Conservation (phyloP, 1,140 invertebrate species). For the Drusus annulatus region DNA sequence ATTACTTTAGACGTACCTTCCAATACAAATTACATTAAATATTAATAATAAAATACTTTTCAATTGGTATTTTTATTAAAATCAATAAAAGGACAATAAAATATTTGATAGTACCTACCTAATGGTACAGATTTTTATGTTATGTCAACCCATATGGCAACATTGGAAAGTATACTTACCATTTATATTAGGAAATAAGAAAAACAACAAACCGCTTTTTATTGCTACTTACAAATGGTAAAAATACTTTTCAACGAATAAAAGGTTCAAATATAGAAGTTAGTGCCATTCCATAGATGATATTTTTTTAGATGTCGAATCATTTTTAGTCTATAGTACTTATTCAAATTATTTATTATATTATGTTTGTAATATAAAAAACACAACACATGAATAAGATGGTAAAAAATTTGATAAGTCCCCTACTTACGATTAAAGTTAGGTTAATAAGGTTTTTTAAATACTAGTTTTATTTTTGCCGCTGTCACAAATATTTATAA, state of each 20-base stretch:
- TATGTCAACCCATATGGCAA: too few species aligned
- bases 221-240: conserved; percentile 3
- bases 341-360: conserved; percentile 12
- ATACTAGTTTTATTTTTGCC: background rate
- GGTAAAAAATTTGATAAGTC: conserved; percentile 55
- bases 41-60: conserved; percentile 22
- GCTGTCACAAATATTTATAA: too few species aligned
- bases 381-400: conserved; percentile 46
- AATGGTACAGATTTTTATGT: too few species aligned
- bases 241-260: background rate
- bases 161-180: too few species aligned
- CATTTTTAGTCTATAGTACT: background rate
- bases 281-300: background rate
- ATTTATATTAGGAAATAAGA: too few species aligned
- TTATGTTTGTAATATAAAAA: conserved; percentile 19
- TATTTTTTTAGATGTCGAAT: background rate
- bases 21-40: conserved; percentile 44
- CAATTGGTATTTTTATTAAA: conserved; percentile 8
- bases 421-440: conserved; percentile 51
- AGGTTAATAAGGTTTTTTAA: conserved; percentile 8
- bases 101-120: too few species aligned
- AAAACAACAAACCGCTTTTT: background rate
- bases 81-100: background rate
- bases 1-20: conserved; percentile 8
- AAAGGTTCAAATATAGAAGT: too few species aligned